phyloP scores from a whole-genome alignment of 2,113 vertebrate genomes.

The Ciconia boyciana region DNA sequence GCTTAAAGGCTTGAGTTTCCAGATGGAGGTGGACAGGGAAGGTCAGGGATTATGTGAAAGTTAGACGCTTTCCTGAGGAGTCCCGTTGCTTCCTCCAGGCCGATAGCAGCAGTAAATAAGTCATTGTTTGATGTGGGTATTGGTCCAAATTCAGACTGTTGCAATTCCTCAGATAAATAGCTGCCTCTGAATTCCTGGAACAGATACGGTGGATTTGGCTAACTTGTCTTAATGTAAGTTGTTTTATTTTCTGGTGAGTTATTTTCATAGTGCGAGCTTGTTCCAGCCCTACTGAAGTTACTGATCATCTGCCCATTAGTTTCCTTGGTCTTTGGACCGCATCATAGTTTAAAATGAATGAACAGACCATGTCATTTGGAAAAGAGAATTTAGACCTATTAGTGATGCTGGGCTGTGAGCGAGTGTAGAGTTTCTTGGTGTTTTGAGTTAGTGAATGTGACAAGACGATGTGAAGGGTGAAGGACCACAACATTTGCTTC shows the following conservation, averaged over 20 bases:
- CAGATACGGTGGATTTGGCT: neutral
- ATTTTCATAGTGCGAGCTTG: neutral
- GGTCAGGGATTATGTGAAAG: neutral
- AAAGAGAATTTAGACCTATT: neutral
- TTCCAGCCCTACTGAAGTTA: neutral
- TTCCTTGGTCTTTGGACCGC: neutral
- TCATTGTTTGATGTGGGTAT: neutral
- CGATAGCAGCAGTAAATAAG: neutral
- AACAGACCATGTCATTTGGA: neutral
- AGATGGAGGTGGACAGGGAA: neutral
- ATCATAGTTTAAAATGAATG: neutral
- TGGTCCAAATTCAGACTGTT: neutral
- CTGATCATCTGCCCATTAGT: neutral
- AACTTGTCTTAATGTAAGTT: neutral
- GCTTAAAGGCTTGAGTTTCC: neutral
- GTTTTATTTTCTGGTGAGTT: neutral
- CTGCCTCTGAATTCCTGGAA: neutral
- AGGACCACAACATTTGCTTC: neutral
- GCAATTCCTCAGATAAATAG: neutral
- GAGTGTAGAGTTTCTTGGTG: neutral
- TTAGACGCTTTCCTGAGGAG: neutral
- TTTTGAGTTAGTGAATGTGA: neutral
- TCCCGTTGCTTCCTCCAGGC: neutral
- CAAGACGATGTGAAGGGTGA: neutral
- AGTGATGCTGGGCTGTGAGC: neutral